Base-by-base conservation (phyloP, 2,888 invertebrate species). In the Tenthredo livida region DNA sequence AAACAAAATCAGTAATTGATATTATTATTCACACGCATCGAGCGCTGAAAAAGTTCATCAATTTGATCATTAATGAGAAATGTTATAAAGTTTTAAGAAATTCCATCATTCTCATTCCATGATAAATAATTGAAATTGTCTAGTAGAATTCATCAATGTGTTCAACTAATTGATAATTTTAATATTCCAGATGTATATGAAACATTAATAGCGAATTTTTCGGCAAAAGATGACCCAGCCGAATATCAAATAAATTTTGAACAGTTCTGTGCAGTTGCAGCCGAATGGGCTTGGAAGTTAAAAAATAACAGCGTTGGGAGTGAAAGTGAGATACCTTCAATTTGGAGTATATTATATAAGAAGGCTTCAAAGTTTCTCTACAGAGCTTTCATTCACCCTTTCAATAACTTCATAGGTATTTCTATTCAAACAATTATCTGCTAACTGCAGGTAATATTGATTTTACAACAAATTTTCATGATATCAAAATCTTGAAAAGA, bases 181-280 rank as follows among this genome's bases (percentile, higher is more conserved):
- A n/a, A 83, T 70, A 88, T 87, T 86, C 9, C 89, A 93, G 93
- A 93, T 87, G 89, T 89, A 17, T 90, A 91, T 87, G 91, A 91
- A 87, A 88, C 89, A 75, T 85, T 90, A 88, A 91, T 91, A 87
- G 90, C 91, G 84, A 91, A 91, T 86, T 89, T 90, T 87, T 88
- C 90, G 77, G 86, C 85, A 65, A 92, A 91, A 73, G 91, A 89
- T 33, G 91, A 91, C 80, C 87, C 91, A 33, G 87, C 89, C 33
- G 92, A 93, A 86, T 92, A 93, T 88, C 93, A 94, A 85, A 95
- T 97, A 88, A 96, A 96, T 90, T 98, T 97, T 92, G 97, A 98
- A 90, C 96, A 97, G 87, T 98, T 98, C 94, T 97, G 97, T 93
- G 96, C 96, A 82, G 95, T 97, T 85, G 96, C 97, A 89, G 96